These are phyloP conservation scores for Gila robusta DNA, from an alignment of 2,797 vertebrate species.

Conservation along the genomic window DNA sequence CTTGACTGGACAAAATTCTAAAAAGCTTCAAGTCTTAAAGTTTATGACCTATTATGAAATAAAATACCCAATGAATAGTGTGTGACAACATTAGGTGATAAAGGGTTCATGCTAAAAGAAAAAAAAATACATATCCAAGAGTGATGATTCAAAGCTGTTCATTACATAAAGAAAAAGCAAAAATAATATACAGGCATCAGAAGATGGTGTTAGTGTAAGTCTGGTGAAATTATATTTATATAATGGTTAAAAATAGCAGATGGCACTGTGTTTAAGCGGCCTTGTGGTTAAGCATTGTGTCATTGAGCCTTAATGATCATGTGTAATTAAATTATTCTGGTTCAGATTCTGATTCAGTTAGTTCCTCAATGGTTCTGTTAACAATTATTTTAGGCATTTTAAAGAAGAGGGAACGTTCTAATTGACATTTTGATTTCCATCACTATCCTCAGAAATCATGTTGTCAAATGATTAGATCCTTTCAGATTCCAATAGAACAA, in stretches of 20 bases:
- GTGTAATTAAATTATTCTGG: not conserved
- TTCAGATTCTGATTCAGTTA: not conserved
- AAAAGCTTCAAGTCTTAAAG: conserved; percentile 20
- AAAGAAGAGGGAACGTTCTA: not conserved
- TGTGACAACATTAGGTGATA: conserved; percentile 27
- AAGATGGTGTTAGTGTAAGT: conserved; percentile 71
- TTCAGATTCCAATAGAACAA: not conserved
- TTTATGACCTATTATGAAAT: conserved; percentile 4
- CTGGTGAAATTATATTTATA: conserved; percentile 40
- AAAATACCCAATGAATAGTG: conserved; percentile 39
- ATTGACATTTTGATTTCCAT: not conserved
- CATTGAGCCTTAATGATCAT: not conserved
- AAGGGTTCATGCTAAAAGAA: not conserved
- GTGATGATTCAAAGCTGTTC: not conserved
- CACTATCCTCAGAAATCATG: not conserved
- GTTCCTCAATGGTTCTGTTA: not conserved
- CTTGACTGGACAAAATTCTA: conserved; percentile 13
- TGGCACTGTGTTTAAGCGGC: not conserved
- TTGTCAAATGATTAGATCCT: not conserved
- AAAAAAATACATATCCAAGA: not conserved
- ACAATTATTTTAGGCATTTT: not conserved
- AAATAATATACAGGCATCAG: conserved; percentile 48
- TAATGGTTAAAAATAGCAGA: not conserved
- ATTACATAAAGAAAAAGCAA: conserved; percentile 41
- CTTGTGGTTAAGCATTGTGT: not conserved